These are phyloP conservation scores for Montipora capricornis DNA, from an alignment of 64 coral and sea anemone species.

Conservation along the genomic window DNA sequence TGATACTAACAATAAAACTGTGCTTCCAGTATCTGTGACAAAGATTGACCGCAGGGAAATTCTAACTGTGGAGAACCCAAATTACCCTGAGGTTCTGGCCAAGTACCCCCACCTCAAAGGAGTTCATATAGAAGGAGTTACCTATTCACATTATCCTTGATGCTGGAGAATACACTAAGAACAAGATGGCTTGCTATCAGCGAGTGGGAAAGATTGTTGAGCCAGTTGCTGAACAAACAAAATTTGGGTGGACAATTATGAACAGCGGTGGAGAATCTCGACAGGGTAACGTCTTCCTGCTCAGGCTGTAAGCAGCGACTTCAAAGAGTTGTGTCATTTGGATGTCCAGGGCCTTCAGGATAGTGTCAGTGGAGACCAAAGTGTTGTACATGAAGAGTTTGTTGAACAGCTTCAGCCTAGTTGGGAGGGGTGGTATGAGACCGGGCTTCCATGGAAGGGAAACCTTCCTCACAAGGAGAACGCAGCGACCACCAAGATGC, in stretches of 20 bases:
- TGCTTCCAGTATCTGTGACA: conserved; percentile 7
- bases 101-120: neutral
- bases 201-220: conserved; percentile 31
- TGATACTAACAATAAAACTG: neutral
- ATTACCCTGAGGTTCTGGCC: conserved; percentile 16
- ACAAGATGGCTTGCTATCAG: conserved; percentile 37
- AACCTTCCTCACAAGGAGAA: conserved; percentile 15
- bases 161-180: conserved; percentile 42
- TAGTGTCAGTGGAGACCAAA: too few relatives aligned
- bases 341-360: too few relatives aligned
- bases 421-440: too few relatives aligned
- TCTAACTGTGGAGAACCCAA: conserved; percentile 33
- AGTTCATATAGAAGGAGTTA: too few relatives aligned
- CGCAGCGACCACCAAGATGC: neutral
- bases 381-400: too few relatives aligned
- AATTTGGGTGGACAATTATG: neutral
- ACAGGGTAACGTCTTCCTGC: too few relatives aligned
- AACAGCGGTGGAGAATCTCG: too few relatives aligned
- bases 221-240: neutral
- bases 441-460: neutral
- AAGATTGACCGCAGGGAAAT: conserved; percentile 31
- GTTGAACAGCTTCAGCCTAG: too few relatives aligned
- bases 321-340: too few relatives aligned
- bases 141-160: conserved; percentile 6
- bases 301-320: too few relatives aligned